A percentile compares a stretch with the other conserved stretches of the same genome.
These are phyloP conservation scores for Leptodactylus fuscus DNA, from an alignment of 2,113 vertebrate species.

Conservation along the genomic window DNA sequence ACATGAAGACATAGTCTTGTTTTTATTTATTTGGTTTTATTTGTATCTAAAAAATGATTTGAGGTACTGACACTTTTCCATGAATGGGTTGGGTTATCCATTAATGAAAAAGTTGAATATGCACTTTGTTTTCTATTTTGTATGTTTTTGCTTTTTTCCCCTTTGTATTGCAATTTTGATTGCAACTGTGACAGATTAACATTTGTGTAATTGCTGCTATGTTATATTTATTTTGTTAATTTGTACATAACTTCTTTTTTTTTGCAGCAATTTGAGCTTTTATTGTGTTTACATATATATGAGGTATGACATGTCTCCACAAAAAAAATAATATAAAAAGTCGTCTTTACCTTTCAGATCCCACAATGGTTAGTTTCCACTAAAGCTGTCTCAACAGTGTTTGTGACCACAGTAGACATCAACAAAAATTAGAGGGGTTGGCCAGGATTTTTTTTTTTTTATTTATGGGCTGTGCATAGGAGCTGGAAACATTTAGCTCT, in stretches of 20 bases:
- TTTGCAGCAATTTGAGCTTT: slow-evolving; percentile 5
- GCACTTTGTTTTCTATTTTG: slow-evolving; percentile 30
- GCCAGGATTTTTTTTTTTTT: too few relatives aligned
- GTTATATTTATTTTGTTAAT: slow-evolving; percentile 36
- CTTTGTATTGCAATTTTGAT: slow-evolving; percentile 9
- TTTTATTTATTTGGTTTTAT: not conserved
- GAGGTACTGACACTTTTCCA: not conserved
- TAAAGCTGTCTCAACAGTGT: too few relatives aligned
- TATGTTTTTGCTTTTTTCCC: not conserved
- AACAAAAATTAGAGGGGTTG: too few relatives aligned
- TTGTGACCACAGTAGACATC: too few relatives aligned
- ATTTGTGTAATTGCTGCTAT: slow-evolving; percentile 48
- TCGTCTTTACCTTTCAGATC: too few relatives aligned
- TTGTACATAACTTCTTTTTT: slow-evolving; percentile 16
- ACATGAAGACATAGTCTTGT: not conserved
- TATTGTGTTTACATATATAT: not conserved
- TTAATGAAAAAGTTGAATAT: not conserved
- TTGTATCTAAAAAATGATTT: not conserved
- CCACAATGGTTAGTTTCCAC: too few relatives aligned
- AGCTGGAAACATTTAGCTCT: too few relatives aligned
- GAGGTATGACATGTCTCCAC: not conserved
- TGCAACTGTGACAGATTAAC: slow-evolving; percentile 36
- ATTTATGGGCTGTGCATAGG: too few relatives aligned
- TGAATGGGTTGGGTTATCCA: not conserved
- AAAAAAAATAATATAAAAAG: not conserved